phyloP scores from a whole-genome alignment of 2,113 vertebrate species.

The Herpailurus yagouaroundi region DNA sequence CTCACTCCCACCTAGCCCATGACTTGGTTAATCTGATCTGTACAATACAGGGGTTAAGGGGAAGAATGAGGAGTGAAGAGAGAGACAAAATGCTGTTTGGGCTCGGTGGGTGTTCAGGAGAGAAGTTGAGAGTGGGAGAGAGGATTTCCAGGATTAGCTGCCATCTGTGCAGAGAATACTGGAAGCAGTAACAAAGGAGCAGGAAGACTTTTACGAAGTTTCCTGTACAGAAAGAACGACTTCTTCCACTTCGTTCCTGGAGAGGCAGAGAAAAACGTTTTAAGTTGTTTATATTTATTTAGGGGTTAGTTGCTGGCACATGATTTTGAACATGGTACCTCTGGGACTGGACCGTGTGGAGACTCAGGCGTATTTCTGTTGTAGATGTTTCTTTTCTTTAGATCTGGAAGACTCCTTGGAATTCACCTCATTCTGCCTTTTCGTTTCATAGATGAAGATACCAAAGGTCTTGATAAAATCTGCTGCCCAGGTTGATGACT shows the following conservation, averaged over 20 bases:
- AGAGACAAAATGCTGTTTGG: background rate
- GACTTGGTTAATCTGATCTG: background rate
- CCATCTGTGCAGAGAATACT: slow-evolving; percentile 76
- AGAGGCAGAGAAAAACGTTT: background rate
- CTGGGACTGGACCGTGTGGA: background rate
- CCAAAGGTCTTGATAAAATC: background rate
- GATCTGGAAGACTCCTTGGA: background rate
- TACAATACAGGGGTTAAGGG: background rate
- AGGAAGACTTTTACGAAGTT: slow-evolving; percentile 44
- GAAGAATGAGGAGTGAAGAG: background rate
- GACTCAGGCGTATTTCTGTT: background rate
- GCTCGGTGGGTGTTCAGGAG: slow-evolving; percentile 76
- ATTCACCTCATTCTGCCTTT: background rate
- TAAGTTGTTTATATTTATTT: background rate
- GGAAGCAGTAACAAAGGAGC: slow-evolving; percentile 36
- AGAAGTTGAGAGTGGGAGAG: slow-evolving; percentile 70
- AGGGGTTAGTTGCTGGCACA: background rate
- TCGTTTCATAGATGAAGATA: background rate
- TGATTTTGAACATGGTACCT: background rate
- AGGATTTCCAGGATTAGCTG: slow-evolving; percentile 78
- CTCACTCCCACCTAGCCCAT: background rate
- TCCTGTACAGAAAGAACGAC: background rate
- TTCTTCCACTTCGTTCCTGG: background rate
- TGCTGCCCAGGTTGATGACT: fast-evolving
- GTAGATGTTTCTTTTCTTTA: background rate